Percentiles rank a stretch among this genome's conserved stretches.
These are phyloP conservation scores for Frankliniella fusca DNA, from an alignment of 2,888 invertebrate genomes.

Conservation along the genomic window DNA sequence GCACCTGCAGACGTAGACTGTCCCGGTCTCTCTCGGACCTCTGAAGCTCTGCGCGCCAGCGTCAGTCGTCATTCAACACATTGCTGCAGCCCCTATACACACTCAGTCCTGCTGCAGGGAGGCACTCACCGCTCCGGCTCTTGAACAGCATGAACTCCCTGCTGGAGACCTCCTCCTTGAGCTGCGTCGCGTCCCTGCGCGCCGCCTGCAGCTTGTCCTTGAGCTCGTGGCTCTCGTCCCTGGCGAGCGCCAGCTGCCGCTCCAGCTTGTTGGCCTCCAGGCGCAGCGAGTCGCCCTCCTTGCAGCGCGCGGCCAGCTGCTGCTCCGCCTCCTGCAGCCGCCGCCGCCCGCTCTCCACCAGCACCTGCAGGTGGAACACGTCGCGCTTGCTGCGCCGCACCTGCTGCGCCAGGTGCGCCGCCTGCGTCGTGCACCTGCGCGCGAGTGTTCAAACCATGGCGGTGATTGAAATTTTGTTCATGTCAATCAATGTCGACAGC, in stretches of 20 bases:
- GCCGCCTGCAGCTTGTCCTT: not conserved
- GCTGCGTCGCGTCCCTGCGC: conserved; percentile 14
- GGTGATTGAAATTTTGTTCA: too few relatives aligned
- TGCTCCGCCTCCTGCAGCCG: not conserved
- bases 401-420: conserved; percentile 13
- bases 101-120: not conserved
- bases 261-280: conserved; percentile 6
- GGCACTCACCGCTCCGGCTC: not conserved
- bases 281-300: conserved; percentile 17
- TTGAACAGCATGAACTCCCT: conserved; percentile 22
- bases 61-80: too few relatives aligned
- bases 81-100: not conserved
- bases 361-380: conserved; percentile 25
- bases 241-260: not conserved
- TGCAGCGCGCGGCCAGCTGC: not conserved
- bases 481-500: too few relatives aligned
- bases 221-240: conserved; percentile 11
- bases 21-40: not conserved
- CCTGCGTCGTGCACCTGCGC: not conserved
- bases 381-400: conserved; percentile 10
- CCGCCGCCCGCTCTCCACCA: conserved; percentile 13
- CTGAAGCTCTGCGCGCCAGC: not conserved
- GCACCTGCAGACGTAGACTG: conserved; percentile 5
- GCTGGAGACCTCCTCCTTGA: conserved; percentile 15
- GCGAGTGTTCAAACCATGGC: not conserved